Evolutionary conservation across 2,888 invertebrate species (phyloP).

Genomic region (Zelleria hepariella): DNA sequence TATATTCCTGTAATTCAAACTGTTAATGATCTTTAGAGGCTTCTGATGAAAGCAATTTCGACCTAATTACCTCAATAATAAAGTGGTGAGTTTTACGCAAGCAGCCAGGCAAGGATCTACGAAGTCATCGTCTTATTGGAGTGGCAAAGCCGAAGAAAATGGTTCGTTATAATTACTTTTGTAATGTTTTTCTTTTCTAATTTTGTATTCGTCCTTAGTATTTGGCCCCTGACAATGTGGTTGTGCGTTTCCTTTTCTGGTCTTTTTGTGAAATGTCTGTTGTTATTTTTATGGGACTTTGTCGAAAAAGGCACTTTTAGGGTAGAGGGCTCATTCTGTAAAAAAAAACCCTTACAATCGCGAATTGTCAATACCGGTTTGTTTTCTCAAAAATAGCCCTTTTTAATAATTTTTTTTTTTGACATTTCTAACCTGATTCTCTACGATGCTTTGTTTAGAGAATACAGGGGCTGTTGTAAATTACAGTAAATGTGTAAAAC

Average conservation of each 20-base stretch:
- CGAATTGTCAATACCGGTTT: too few relatives aligned
- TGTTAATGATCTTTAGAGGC: too few relatives aligned
- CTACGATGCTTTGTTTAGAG: too few relatives aligned
- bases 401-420: too few relatives aligned
- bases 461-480: too few relatives aligned
- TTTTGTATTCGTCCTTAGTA: slow-evolving; percentile 24
- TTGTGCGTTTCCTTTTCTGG: slow-evolving; percentile 52
- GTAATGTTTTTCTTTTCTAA: slow-evolving; percentile 16
- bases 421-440: too few relatives aligned
- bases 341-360: too few relatives aligned
- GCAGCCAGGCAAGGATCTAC: slow-evolving; percentile 67
- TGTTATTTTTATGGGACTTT: slow-evolving; percentile 30
- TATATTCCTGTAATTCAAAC: too few relatives aligned
- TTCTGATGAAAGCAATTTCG: background rate
- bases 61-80: slow-evolving; percentile 19
- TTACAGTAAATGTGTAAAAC: background rate
- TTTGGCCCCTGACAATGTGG: slow-evolving; percentile 45
- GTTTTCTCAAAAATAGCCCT: too few relatives aligned
- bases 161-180: slow-evolving; percentile 45
- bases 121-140: slow-evolving; percentile 62
- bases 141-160: slow-evolving; percentile 58
- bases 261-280: slow-evolving; percentile 36
- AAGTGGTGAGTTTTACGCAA: slow-evolving; percentile 60
- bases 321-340: too few relatives aligned
- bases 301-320: too few relatives aligned